Conservation (phyloP, 2,797 vertebrate species). For the Lophius americanus region DNA sequence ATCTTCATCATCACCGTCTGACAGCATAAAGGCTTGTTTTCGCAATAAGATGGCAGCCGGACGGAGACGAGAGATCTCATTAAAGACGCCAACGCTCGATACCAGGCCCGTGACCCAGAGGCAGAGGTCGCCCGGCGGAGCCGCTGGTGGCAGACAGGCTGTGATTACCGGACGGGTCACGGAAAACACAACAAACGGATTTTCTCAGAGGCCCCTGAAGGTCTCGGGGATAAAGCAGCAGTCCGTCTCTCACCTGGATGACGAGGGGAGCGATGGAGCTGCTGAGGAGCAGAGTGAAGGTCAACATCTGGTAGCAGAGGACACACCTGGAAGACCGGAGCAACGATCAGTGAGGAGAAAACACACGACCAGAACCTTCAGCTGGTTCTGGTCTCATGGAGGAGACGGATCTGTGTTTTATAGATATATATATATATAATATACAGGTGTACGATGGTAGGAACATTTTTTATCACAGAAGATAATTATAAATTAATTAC, state of each 20-base stretch:
- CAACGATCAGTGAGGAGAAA: neutral
- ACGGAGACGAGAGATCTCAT: neutral
- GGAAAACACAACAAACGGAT: neutral
- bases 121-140: too few species aligned
- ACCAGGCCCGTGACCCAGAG: neutral
- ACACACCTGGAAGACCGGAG: constrained; percentile 82
- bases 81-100: neutral
- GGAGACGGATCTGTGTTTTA: too few species aligned
- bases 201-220: neutral
- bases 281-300: constrained; percentile 88
- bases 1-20: neutral
- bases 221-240: neutral
- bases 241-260: constrained; percentile 82
- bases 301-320: constrained; percentile 92
- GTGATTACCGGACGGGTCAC: too few species aligned
- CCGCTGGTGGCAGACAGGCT: too few species aligned
- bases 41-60: neutral
- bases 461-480: too few species aligned
- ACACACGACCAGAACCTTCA: neutral
- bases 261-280: constrained; percentile 79
- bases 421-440: too few species aligned
- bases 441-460: too few species aligned
- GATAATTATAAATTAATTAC: too few species aligned
- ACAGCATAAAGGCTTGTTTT: neutral
- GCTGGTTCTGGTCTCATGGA: neutral